Conservation (phyloP, 2,888 invertebrate species). For the Brachynemurus nebulosus region DNA sequence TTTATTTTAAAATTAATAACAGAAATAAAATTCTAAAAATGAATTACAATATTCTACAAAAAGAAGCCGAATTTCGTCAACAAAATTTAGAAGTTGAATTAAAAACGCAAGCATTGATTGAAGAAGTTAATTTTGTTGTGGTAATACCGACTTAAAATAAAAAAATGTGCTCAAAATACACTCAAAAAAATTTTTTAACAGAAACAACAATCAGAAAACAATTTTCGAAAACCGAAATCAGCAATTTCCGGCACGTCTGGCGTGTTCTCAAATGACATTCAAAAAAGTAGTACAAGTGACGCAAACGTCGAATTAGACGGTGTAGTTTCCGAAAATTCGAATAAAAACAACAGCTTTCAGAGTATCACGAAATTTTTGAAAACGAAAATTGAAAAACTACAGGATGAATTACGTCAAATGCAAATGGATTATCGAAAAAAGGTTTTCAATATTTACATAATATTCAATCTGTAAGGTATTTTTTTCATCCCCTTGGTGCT, state of each 20-base stretch:
- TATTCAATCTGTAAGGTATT: too few species aligned
- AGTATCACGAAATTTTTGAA: neutral
- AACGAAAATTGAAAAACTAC: conserved; percentile 1
- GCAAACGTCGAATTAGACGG: too few species aligned
- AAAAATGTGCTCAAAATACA: neutral
- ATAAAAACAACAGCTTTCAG: neutral
- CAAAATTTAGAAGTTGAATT: conserved; percentile 30
- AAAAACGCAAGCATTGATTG: conserved; percentile 27
- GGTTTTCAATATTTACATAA: too few species aligned
- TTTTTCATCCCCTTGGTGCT: too few species aligned
- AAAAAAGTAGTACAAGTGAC: too few species aligned
- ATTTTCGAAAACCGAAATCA: too few species aligned
- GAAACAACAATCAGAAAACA: too few species aligned
- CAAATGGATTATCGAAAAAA: conserved; percentile 3
- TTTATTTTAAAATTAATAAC: neutral
- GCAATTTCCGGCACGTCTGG: too few species aligned
- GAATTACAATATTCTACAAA: conserved; percentile 23
- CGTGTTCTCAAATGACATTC: too few species aligned
- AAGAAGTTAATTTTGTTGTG: conserved; percentile 30
- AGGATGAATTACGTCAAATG: neutral
- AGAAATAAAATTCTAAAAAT: neutral
- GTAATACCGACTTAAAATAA: conserved; percentile 17
- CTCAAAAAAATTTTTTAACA: neutral
- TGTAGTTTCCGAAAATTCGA: neutral
- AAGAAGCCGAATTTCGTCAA: conserved; percentile 29